Evolutionary conservation across 2,888 invertebrate genomes (phyloP), one percentile per base, ranked within the genome.

Genomic region (Parnassius apollo): DNA sequence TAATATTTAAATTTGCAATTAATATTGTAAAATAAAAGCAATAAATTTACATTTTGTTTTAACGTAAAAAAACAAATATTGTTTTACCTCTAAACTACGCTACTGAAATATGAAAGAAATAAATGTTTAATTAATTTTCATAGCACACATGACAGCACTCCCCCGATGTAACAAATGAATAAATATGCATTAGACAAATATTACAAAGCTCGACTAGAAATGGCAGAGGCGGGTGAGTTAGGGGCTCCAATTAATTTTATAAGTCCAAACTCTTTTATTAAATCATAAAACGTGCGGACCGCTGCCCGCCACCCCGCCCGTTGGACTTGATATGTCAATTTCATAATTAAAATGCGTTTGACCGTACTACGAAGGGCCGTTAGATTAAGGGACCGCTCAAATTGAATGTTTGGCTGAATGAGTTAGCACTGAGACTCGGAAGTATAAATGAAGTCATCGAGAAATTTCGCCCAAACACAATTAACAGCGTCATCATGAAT

Each of bases 261-360:
- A 85, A 86, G 81, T 83, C 75, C 79, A 77, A 81, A 87, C 88
- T 85, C 88, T 90, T 91, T 89, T 90, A 91, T 91, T 91, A 89
- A 91, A 91, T 90, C 83, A 88, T 84, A 85, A 87, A 86, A 82
- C 79, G 72, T 71, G 69, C 78, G 80, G 76, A 69, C 78, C 75
- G 74, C 69, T 76, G 81, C 78, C 74, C 76, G 66, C 73, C 66
- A 65, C 49, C 65, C 71, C 74, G 68, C 66, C 49, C 65, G 63
- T 58, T 55, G 64, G 69, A 78, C 80, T 49, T 82, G 88, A 90
- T 87, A 90, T 91, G 91, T 91, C 91, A 91, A 91, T 90, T 90
- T 86, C 84, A 86, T 91, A 91, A 91, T 91, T 91, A 88, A 88
- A 91, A 88, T 87, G 83, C 90, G 85, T 87, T 88, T 91, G 90